Conservation (phyloP, 53 echinoderm and acorn worm genomes). For the Stichopus horrens region DNA sequence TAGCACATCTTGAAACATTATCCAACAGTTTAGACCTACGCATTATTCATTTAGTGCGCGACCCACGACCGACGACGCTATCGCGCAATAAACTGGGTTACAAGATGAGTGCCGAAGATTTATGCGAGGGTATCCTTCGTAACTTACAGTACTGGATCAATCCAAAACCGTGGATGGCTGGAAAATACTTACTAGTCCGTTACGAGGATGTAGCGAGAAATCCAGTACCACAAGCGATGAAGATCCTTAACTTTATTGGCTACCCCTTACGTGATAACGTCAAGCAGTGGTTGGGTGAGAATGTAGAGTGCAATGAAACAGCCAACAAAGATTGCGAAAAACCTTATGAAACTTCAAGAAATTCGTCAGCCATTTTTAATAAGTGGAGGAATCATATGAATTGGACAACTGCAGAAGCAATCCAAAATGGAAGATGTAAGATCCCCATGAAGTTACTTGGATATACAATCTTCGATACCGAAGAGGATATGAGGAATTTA, state of each 20-base stretch:
- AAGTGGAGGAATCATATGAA: slow-evolving; percentile 49
- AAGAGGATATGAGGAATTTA: background rate
- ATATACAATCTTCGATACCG: slow-evolving; percentile 1
- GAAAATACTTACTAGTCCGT: slow-evolving; percentile 52
- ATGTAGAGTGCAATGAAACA: slow-evolving; percentile 41
- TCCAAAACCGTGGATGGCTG: slow-evolving; percentile 43
- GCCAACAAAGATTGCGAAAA: background rate
- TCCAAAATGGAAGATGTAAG: slow-evolving; percentile 45
- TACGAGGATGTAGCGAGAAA: slow-evolving; percentile 56
- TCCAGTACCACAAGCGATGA: slow-evolving; percentile 3
- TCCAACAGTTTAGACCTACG: slow-evolving; percentile 10
- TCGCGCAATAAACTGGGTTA: slow-evolving; percentile 34
- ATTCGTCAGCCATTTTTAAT: slow-evolving; percentile 23
- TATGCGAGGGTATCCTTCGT: slow-evolving; percentile 47
- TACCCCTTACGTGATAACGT: slow-evolving; percentile 12
- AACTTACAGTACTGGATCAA: slow-evolving; percentile 41
- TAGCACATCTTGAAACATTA: slow-evolving; percentile 30
- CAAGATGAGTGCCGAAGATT: slow-evolving; percentile 40
- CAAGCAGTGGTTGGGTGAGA: slow-evolving; percentile 49
- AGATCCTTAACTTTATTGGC: slow-evolving; percentile 50
- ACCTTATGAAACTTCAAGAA: slow-evolving; percentile 7
- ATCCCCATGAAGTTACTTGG: slow-evolving; percentile 49
- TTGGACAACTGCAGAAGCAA: background rate
- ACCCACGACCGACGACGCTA: slow-evolving; percentile 51
- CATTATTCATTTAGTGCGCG: slow-evolving; percentile 63